Evolutionary conservation across 2,888 invertebrate genomes (phyloP).

Genomic region (Drosophila stalkeri): DNA sequence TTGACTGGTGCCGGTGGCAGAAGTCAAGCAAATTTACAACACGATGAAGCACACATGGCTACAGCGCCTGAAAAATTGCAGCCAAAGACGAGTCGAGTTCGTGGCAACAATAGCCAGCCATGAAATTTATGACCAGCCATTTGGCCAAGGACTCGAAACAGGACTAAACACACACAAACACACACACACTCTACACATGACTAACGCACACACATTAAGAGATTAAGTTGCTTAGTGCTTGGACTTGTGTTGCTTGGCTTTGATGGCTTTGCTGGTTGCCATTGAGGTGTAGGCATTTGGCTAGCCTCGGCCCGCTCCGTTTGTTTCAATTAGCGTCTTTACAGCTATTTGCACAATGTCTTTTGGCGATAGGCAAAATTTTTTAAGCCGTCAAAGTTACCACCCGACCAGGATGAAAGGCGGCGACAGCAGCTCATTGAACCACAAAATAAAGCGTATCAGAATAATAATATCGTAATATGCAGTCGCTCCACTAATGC

Average conservation of each 20-base stretch:
- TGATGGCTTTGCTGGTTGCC: slow-evolving; percentile 10
- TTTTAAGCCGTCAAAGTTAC: slow-evolving; percentile 76
- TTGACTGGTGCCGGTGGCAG: slow-evolving; percentile 26
- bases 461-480: slow-evolving; percentile 83
- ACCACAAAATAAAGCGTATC: slow-evolving; percentile 84
- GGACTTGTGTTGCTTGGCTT: slow-evolving; percentile 20
- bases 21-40: slow-evolving; percentile 51
- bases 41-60: slow-evolving; percentile 57
- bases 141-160: slow-evolving; percentile 64
- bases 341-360: slow-evolving; percentile 73
- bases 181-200: slow-evolving; percentile 55
- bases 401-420: slow-evolving; percentile 59
- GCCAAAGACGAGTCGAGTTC: slow-evolving; percentile 46
- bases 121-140: slow-evolving; percentile 79
- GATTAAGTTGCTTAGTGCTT: slow-evolving; percentile 67
- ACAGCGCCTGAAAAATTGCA: slow-evolving; percentile 76
- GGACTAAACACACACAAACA: slow-evolving; percentile 35
- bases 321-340: slow-evolving; percentile 79
- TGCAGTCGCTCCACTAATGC: slow-evolving; percentile 83
- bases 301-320: slow-evolving; percentile 46
- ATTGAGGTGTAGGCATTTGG: slow-evolving; percentile 51
- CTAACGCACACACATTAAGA: slow-evolving; percentile 76
- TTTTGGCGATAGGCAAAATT: slow-evolving; percentile 65
- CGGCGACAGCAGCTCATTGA: slow-evolving; percentile 76
- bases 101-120: slow-evolving; percentile 59